Evolutionary conservation across 2,888 invertebrate genomes (phyloP).

Genomic region (Dendrolimus pini): DNA sequence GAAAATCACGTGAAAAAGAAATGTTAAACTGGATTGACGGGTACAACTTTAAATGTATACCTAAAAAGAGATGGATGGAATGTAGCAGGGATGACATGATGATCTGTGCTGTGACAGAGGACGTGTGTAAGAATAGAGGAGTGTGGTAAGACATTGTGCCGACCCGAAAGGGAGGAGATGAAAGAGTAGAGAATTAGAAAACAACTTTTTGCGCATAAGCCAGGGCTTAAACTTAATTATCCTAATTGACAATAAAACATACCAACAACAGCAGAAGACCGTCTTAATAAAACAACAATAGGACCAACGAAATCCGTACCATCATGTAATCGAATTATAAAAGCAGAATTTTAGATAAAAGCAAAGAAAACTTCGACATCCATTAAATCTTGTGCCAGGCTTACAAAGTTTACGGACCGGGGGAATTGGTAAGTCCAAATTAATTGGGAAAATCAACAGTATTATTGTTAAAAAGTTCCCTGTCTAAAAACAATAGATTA

Average conservation of each 20-base stretch:
- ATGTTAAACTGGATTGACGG: no score
- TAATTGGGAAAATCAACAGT: constrained; percentile 16
- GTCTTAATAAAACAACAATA: background rate
- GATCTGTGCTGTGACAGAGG: no score
- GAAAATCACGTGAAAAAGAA: no score
- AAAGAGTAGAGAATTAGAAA: no score
- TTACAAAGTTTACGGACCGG: constrained; percentile 21
- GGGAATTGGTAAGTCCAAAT: constrained; percentile 22
- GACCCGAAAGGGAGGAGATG: no score
- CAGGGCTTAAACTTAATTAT: background rate
- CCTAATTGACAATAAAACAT: background rate
- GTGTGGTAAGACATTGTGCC: no score
- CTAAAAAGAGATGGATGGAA: no score
- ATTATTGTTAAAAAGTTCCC: constrained; percentile 8
- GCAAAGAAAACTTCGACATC: constrained; percentile 27
- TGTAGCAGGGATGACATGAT: no score
- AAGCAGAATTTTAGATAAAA: constrained; percentile 41
- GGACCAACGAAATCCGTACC: background rate
- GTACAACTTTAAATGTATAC: no score
- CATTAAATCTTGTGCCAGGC: constrained; percentile 25
- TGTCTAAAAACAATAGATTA: constrained; percentile 9
- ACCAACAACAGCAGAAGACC: background rate
- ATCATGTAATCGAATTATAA: constrained; percentile 32
- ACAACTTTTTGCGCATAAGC: no score
- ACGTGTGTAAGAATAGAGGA: no score